Base-by-base conservation (phyloP, 1,140 invertebrate species). In the Caerostris extrusa region DNA sequence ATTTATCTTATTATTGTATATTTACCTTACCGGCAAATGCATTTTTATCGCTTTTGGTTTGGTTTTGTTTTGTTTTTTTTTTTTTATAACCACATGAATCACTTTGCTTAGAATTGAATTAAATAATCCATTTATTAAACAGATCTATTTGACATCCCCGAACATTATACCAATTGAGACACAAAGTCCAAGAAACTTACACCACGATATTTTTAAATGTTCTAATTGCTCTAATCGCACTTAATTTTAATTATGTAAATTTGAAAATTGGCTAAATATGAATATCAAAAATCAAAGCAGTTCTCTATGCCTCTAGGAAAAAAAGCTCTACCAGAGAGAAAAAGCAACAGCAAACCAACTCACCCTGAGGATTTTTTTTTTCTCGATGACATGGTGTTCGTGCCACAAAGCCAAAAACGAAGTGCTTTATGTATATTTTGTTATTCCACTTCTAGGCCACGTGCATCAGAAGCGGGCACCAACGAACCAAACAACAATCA, bases 401-500 rank as follows among this genome's bases (percentile, higher is more conserved):
- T 12, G n/a, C 53, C 82, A 58, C n/a, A 83, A 17, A 83, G 82
- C 3, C n/a, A 81, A 12, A 83, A 58, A 57, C 55, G 17, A 19
- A 57, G 14, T 83, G 82, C 57, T 83, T 61, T 77, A n/a, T 53
- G 34, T 34, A n/a, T 53, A 19, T 34, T 34, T 64, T 77, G 71
- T 53, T 77, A 57, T 57, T 81, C 82, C 82, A 57, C 17, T 50
- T 12, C 34, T 77, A 77, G 71, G 71, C 71, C 71, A 77, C 71
- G 71, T 53, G 71, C 71, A 77, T 14, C 34, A 8, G 34, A 53
- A 50, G 71, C 69, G 69, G 61, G 81, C 81, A 56, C 81, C 53
- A n/a, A 83, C n/a, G 14, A 56, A 83, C 82, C 82, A 83, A 83
- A 83, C 82, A 34, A 83, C 82, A 58, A 83, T 83, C 82, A 83